Evolutionary conservation across 2,113 vertebrate species (phyloP).

Genomic region (Myxocyprinus asiaticus): DNA sequence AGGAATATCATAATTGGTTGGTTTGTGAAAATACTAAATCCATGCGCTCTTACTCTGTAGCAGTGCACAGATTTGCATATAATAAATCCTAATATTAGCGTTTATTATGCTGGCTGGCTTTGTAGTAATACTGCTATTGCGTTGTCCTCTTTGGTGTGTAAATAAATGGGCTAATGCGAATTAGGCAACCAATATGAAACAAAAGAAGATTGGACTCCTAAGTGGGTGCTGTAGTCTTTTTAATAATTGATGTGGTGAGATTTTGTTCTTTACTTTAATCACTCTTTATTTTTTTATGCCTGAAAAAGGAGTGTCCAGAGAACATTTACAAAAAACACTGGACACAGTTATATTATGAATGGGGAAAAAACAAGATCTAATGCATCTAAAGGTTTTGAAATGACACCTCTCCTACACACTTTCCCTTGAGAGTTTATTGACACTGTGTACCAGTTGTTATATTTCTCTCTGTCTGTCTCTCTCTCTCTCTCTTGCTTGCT

Average conservation of each 20-base stretch:
- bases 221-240: conserved; percentile 37
- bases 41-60: neutral
- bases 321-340: too few species aligned
- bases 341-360: too few species aligned
- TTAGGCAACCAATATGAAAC: conserved; percentile 50
- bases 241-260: conserved; percentile 46
- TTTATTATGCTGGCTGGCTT: conserved; percentile 16
- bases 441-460: neutral
- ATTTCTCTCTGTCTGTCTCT: neutral
- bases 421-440: conserved; percentile 21
- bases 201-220: conserved; percentile 33
- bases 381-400: conserved; percentile 22
- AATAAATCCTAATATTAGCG: neutral
- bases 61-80: neutral
- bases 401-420: conserved; percentile 20
- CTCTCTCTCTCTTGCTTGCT: neutral
- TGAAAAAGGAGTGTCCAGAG: too few species aligned
- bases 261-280: conserved; percentile 38
- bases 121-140: conserved; percentile 28
- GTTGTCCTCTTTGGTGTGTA: conserved; percentile 34
- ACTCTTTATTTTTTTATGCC: neutral
- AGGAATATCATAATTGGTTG: neutral
- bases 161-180: conserved; percentile 51
- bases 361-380: conserved; percentile 2
- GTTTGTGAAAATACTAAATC: neutral